Conservation (phyloP, 1,140 invertebrate species). For the Yoshiicerus persimilis region DNA sequence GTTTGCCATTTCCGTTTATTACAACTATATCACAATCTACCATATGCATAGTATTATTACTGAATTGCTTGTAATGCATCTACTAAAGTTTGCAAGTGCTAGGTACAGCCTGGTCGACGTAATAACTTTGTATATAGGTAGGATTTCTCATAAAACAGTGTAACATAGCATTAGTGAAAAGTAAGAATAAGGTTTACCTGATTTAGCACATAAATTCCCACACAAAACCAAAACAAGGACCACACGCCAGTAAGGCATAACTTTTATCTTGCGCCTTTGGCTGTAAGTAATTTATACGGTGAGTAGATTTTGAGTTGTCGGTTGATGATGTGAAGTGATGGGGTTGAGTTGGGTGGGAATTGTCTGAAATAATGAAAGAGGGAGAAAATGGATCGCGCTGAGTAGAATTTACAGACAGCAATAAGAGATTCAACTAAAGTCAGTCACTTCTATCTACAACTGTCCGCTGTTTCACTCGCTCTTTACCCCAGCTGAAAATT, state of each 20-base stretch:
- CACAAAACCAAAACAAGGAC: constrained; percentile 11
- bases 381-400: not conserved
- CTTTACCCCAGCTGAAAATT: not conserved
- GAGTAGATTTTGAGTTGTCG: not conserved
- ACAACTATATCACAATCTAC: not conserved
- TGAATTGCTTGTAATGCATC: not conserved
- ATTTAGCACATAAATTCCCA: not conserved
- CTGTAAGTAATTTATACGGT: not conserved
- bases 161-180: not conserved
- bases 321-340: constrained; percentile 1
- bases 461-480: not conserved
- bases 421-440: not conserved
- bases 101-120: not conserved
- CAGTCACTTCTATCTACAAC: not conserved
- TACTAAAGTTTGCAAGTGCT: not conserved
- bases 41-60: not conserved
- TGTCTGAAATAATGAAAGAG: not conserved
- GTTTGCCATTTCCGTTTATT: not conserved
- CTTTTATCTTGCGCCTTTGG: not conserved
- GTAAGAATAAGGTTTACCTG: not conserved
- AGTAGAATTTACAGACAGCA: not conserved
- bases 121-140: not conserved
- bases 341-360: not conserved
- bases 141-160: not conserved
- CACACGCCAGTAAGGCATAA: constrained; percentile 22